Conservation (phyloP, 2,113 vertebrate genomes). For the Bufo bufo region DNA sequence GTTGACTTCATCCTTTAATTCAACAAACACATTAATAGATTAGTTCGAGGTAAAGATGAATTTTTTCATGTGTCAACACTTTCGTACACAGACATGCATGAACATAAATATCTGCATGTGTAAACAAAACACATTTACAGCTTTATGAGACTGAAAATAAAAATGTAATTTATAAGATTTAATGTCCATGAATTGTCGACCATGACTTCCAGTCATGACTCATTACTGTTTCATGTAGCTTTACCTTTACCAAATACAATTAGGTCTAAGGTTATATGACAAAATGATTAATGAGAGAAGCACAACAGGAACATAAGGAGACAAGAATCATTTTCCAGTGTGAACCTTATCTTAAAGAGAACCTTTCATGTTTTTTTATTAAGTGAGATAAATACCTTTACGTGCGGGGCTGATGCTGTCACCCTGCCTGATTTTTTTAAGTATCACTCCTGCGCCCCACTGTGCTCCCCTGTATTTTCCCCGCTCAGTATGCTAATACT, state of each 20-base stretch:
- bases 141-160: neutral
- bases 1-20: neutral
- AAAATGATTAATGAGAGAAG: slow-evolving; percentile 40
- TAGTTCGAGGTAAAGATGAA: neutral
- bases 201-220: slow-evolving; percentile 39
- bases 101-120: neutral
- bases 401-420: too few relatives aligned
- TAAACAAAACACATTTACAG: neutral
- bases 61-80: neutral
- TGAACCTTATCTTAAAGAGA: neutral
- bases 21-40: neutral
- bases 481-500: too few relatives aligned
- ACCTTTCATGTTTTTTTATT: too few relatives aligned
- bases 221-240: slow-evolving; percentile 38
- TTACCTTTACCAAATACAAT: slow-evolving; percentile 35
- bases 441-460: too few relatives aligned
- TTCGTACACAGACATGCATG: neutral
- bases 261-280: slow-evolving; percentile 35
- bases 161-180: neutral
- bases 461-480: too few relatives aligned
- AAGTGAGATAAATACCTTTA: too few relatives aligned
- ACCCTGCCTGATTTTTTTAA: too few relatives aligned
- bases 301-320: neutral
- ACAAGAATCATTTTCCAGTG: neutral
- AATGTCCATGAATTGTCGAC: neutral